Base-by-base conservation (phyloP, 2,797 vertebrate species). In the Paramormyrops hopkinsi region DNA sequence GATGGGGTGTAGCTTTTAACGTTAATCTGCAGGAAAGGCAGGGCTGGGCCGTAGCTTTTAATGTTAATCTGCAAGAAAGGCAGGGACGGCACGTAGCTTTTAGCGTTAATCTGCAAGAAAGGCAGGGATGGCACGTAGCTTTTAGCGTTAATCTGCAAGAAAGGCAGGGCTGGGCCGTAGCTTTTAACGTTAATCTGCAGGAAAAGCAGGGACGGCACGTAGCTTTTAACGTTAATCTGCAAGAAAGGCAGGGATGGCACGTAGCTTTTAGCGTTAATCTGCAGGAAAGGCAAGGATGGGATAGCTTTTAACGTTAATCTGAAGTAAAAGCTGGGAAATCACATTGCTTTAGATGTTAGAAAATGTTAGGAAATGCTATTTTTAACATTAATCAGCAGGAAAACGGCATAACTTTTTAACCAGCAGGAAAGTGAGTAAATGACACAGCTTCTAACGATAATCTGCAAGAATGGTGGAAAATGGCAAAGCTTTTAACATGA, bases 401-500 rank as follows among this genome's bases (percentile, higher is more conserved):
- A 62, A 62, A 25, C 8, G 8, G 8, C n/a, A 22, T 22, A 25
- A 25, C 0, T 25, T 62, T 33, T 73, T 73, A 37, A 37, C 29
- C 12, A 14, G 65, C 29, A 69, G 25, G 11, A 73, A 37, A 73
- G 12, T 37, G 29, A 73, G 25, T 12, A 73, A 37, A 29, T 29
- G 25, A 12, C 0, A 2, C 22, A 29, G 22, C 25, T 1, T 33
- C 4, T 73, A 73, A 33, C 1, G 11, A 29, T 69, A 69, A 94
- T 90, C 94, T 92, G 69, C 76, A 89, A 79, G 62, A 46, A 14
- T 53, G 87, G 89, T 90, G 89, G 90, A 89, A 88, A 86, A 88
- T 87, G 88, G 90, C 90, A 83, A 90, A 91, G 89, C 90, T 48
- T 8, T 33, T 83, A 87, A 88, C 79, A 91, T 92, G 88, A 92